Base-by-base conservation (phyloP, 2,888 invertebrate genomes). In the Drosophila niveifrons region DNA sequence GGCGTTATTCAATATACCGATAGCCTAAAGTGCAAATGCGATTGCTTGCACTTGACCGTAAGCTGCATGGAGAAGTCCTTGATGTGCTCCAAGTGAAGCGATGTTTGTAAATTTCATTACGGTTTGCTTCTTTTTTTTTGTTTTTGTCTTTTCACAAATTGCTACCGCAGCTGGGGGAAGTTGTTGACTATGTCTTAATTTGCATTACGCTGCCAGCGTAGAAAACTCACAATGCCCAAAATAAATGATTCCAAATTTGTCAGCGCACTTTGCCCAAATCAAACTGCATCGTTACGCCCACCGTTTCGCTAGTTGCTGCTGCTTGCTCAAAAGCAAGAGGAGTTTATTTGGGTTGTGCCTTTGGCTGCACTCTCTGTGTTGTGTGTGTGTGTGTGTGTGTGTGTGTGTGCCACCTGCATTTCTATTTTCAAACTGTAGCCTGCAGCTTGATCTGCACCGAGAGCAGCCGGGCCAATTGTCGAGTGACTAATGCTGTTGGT, bases 1-100 rank as follows among this genome's bases (percentile, higher is more conserved):
- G 98, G 97, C 9, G 92, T 96, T 0, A 95, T 97, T 64, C 95
- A 96, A 88, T 95, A 94, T 87, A 86, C 85, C n/a, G 85, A 86
- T 52, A 80, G 82, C 50, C 51, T 86, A 1, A 86, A 88, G 28
- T 86, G 85, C 47, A 51, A 57, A 17, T 85, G 85, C 39, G 46
- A 61, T 15, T 48, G 36, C 15, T 29, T 28, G 43, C 41, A 43
- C 11, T 23, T 23, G 23, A 23, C 23, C 23, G 23, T 4, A 23
- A 11, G 17, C 8, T 44, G 52, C 0, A 2, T 18, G 43, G 51
- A 74, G 17, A 52, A 13, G 43, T 6, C 55, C 3, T 11, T n/a
- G 36, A 4, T 36, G 4, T 3, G n/a, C n/a, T 0, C 13, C 6
- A n/a, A 36, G 11, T 36, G 6, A 36, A 3, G 31, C 10, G 10